A percentile compares a stretch with the other conserved stretches of the same genome.
phyloP scores from a whole-genome alignment of 2,113 vertebrate species.

The Podarcis cretensis region DNA sequence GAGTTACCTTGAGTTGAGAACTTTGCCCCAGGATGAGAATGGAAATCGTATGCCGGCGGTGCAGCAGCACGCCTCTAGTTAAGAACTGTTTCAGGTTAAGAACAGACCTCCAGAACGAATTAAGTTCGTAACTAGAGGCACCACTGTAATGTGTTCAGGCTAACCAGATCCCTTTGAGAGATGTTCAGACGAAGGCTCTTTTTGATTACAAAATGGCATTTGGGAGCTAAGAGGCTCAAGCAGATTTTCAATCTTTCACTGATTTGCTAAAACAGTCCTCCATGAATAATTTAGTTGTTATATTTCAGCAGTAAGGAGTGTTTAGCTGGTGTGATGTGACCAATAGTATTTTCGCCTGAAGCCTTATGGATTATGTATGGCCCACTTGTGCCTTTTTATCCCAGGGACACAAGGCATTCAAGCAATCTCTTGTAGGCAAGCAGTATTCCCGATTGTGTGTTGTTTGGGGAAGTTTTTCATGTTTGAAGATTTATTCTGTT shows the following conservation, averaged over 20 bases:
- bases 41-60: no score
- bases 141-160: not conserved
- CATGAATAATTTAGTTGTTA: not conserved
- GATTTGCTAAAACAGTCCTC: slow-evolving; percentile 27
- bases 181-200: not conserved
- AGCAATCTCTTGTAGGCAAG: accelerated
- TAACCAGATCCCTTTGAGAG: not conserved
- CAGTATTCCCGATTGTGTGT: not conserved
- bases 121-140: no score
- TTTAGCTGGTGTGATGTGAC: not conserved
- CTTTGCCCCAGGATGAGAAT: no score
- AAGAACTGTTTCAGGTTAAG: no score
- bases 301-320: not conserved
- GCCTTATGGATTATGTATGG: slow-evolving; percentile 31
- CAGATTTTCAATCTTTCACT: not conserved
- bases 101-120: no score
- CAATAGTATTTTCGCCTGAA: not conserved
- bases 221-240: not conserved
- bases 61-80: no score
- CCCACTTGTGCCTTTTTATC: not conserved
- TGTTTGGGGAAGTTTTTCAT: not conserved
- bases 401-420: not conserved
- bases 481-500: no score
- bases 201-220: not conserved
- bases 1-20: no score